Evolutionary conservation across 2,113 vertebrate species (phyloP).

Genomic region (Hyperopisus bebe): DNA sequence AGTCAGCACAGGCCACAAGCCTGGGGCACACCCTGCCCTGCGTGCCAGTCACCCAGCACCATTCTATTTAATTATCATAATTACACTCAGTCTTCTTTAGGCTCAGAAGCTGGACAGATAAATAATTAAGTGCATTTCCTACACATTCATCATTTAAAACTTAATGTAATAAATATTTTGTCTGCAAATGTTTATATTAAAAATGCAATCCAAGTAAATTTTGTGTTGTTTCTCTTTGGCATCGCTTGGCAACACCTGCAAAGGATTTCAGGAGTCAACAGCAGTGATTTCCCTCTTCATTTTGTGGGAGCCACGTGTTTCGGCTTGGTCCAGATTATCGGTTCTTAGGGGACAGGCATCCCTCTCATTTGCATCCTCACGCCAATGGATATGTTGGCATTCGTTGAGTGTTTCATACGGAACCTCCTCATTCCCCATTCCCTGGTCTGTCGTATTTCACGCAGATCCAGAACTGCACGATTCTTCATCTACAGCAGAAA

Average conservation of each 20-base stretch:
- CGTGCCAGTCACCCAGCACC: neutral
- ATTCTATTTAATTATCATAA: neutral
- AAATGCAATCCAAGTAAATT: neutral
- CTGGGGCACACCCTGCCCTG: neutral
- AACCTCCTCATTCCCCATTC: neutral
- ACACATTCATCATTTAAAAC: neutral
- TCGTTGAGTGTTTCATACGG: neutral
- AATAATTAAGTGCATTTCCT: neutral
- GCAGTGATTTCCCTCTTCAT: constrained; percentile 30
- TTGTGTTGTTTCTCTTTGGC: constrained; percentile 47
- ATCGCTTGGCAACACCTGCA: constrained; percentile 72
- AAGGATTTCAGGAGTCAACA: constrained; percentile 46
- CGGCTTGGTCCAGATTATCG: neutral
- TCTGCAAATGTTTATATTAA: neutral
- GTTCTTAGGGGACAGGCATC: neutral
- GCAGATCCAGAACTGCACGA: constrained; percentile 5
- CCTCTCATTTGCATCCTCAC: neutral
- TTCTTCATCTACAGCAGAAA: constrained; percentile 21
- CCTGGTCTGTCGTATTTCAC: neutral
- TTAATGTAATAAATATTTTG: neutral
- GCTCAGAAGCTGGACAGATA: neutral
- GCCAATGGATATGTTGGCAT: neutral
- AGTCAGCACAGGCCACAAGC: neutral
- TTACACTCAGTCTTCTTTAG: neutral
- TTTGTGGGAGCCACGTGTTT: neutral